Evolutionary conservation across 1,140 invertebrate genomes (phyloP), one percentile per base, ranked within the genome.

Genomic region (Ctenoplectra terminalis): DNA sequence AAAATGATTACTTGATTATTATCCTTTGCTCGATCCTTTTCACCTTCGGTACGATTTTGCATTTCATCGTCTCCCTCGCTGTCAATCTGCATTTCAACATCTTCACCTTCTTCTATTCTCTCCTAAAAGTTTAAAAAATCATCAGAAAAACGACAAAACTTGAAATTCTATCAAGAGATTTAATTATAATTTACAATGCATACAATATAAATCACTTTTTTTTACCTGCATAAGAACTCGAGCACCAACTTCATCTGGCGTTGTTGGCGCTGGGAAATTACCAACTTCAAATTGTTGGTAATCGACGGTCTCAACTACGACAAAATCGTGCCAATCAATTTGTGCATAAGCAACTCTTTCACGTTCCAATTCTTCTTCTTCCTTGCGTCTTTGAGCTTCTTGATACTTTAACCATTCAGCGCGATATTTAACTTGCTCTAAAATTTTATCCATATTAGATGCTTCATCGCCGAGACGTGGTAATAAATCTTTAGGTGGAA

Each of bases 291-390:
- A 98, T 1, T 98, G 97, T 87, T 99, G 98, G 93, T 99, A 99
- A 93, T 99, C 99, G 0, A 99, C 99, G 0, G 99, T 99, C 94
- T 99, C 99, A 0, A 99, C 99, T 0, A 99, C 99, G 2, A 99
- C 99, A 95, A 99, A 99, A 94, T 99, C 99, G 92, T 99, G 99
- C 99, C 99, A 99, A 92, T 99, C 99, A 86, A 99, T 99, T 90
- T 99, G 98, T 5, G 98, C 98, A 92, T 99, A 99, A 0, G 99
- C 98, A 48, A 99, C 96, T 94, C 99, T 95, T 93, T 99, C 99
- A 54, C 97, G 96, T 93, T 99, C 99, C 26, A 98, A 95, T 89
- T 98, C 97, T 89, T 99, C 98, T 92, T 99, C 98, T 92, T 99
- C 98, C 82, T 97, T 97, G 1, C 97, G 96, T 71, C 96, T 97